These are phyloP conservation scores for Noctua janthe DNA, from an alignment of 2,888 invertebrate species.

Conservation along the genomic window DNA sequence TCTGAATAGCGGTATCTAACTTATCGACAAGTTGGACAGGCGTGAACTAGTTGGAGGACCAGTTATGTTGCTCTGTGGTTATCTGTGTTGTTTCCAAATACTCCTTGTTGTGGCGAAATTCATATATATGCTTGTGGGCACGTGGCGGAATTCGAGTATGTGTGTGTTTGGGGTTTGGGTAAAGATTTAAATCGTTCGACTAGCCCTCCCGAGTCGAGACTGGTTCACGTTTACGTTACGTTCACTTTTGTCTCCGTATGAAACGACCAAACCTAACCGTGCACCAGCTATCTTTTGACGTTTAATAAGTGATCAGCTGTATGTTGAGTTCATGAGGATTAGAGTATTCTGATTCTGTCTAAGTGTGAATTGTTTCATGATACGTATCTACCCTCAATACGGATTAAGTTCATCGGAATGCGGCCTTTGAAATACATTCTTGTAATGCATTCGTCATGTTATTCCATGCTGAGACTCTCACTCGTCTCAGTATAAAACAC, in stretches of 20 bases:
- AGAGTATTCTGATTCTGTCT: too few relatives aligned
- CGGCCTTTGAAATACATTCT: too few relatives aligned
- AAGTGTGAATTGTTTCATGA: too few relatives aligned
- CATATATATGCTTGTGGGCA: background rate
- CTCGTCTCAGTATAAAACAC: background rate
- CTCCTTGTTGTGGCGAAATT: conserved; percentile 12
- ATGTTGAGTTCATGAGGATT: background rate
- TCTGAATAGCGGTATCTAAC: conserved; percentile 51
- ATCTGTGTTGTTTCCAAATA: conserved; percentile 40
- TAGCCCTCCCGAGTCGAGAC: background rate
- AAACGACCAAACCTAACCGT: background rate
- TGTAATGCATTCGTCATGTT: too few relatives aligned
- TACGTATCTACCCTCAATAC: background rate
- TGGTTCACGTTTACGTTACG: background rate
- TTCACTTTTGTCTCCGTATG: background rate
- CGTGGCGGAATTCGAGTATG: background rate
- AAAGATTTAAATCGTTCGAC: background rate
- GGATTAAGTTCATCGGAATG: background rate
- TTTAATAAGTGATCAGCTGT: background rate
- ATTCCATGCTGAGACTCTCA: background rate
- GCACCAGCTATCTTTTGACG: background rate
- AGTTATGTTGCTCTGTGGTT: conserved; percentile 34
- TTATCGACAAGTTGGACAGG: conserved; percentile 62
- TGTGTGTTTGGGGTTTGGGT: background rate
- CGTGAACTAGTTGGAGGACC: conserved; percentile 45